Percentiles rank a stretch among this genome's conserved stretches.
phyloP scores from a whole-genome alignment of 35 echinoderm and acorn worm genomes.

The Patiria miniata region DNA sequence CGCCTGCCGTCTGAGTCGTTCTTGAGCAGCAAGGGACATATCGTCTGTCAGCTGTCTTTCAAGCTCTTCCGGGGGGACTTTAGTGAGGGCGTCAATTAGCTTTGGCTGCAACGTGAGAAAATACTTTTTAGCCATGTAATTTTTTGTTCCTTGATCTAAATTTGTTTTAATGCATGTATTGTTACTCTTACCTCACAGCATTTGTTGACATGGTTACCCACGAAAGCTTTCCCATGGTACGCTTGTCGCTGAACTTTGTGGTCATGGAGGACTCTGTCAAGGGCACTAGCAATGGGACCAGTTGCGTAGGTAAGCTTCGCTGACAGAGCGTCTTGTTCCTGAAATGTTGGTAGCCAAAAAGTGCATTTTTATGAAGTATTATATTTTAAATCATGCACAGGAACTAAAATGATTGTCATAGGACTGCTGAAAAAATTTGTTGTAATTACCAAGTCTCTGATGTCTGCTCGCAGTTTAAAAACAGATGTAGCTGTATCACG shows the following conservation, averaged over 20 bases:
- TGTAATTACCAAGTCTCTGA: neutral
- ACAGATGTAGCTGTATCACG: neutral
- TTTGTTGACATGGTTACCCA: conserved; percentile 30
- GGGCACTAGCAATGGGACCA: neutral
- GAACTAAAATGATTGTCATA: too few relatives aligned
- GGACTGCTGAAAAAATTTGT: too few relatives aligned
- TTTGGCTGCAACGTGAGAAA: neutral
- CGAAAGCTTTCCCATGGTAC: conserved; percentile 9
- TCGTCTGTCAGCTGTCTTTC: neutral
- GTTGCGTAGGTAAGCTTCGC: neutral
- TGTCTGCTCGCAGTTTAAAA: neutral
- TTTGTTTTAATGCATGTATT: neutral
- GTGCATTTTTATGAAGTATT: too few relatives aligned
- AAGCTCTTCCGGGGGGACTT: neutral
- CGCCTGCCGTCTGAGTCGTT: neutral
- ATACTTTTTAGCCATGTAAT: too few relatives aligned
- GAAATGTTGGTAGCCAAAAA: too few relatives aligned
- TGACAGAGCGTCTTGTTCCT: neutral
- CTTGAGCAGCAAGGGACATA: neutral
- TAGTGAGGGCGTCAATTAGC: neutral
- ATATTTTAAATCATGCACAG: too few relatives aligned
- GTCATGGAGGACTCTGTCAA: neutral
- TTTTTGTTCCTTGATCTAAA: neutral
- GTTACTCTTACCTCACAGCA: neutral
- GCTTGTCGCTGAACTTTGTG: neutral